Evolutionary conservation across 2,113 vertebrate species (phyloP).

Genomic region (Ceyx margarethae): DNA sequence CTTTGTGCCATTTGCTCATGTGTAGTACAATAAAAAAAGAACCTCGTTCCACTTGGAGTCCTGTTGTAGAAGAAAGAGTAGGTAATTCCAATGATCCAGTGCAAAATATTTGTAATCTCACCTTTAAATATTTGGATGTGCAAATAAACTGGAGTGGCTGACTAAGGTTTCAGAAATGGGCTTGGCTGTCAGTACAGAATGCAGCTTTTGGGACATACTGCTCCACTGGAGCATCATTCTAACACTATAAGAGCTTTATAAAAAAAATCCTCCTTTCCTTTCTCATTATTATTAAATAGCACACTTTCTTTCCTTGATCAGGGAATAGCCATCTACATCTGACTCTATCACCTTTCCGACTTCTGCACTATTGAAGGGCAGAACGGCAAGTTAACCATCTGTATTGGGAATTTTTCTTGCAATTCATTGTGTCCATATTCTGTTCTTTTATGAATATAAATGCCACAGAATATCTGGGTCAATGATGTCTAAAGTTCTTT

Average conservation of each 20-base stretch:
- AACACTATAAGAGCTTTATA: not conserved
- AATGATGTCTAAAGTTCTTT: slow-evolving; percentile 67
- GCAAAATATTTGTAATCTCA: not conserved
- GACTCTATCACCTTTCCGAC: slow-evolving; percentile 56
- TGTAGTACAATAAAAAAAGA: not conserved
- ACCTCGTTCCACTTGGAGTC: not conserved
- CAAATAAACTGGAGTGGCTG: not conserved
- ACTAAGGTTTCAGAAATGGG: not conserved
- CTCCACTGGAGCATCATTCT: not conserved
- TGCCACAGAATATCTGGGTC: slow-evolving; percentile 62
- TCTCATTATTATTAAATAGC: slow-evolving; percentile 62
- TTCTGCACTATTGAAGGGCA: slow-evolving; percentile 53
- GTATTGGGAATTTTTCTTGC: slow-evolving; percentile 62
- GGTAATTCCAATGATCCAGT: not conserved
- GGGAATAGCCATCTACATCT: slow-evolving; percentile 63
- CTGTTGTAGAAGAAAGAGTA: not conserved
- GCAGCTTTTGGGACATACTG: not conserved
- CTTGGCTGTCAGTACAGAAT: not conserved
- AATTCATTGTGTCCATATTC: slow-evolving; percentile 43
- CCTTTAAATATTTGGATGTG: not conserved
- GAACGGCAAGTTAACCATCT: slow-evolving; percentile 37
- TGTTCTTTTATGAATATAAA: slow-evolving; percentile 66
- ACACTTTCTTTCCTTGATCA: slow-evolving; percentile 40
- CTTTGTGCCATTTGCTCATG: not conserved
- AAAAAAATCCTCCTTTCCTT: not conserved